These are phyloP conservation scores for Tetranychus cinnabarinus DNA, from an alignment of 1,140 invertebrate species.

Conservation along the genomic window DNA sequence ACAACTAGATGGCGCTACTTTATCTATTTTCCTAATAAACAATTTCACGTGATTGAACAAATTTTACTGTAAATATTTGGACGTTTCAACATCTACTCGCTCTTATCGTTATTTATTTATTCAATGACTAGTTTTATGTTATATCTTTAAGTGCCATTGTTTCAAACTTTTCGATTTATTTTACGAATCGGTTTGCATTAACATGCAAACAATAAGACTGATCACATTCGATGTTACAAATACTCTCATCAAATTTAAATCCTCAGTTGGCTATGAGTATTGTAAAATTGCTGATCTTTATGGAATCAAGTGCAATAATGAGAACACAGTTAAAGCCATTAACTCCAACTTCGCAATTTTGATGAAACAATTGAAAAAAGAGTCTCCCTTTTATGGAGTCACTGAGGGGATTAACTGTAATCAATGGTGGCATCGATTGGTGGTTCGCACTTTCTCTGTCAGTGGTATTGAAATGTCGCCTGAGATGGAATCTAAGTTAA, in stretches of 20 bases:
- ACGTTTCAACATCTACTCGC: no score
- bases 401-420: slow-evolving; percentile 39
- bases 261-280: slow-evolving; percentile 46
- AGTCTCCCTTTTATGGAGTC: slow-evolving; percentile 56
- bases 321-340: slow-evolving; percentile 31
- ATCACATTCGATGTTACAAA: slow-evolving; percentile 69
- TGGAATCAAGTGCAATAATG: slow-evolving; percentile 28
- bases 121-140: no score
- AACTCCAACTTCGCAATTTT: slow-evolving; percentile 30
- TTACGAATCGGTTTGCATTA: no score
- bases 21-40: no score
- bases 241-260: slow-evolving; percentile 44
- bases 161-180: no score
- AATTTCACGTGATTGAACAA: no score
- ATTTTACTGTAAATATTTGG: no score
- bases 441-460: slow-evolving; percentile 33
- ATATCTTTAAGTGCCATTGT: no score
- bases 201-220: not conserved
- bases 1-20: no score
- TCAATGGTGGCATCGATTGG: slow-evolving; percentile 51
- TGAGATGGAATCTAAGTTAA: slow-evolving; percentile 21
- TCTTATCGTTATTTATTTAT: no score
- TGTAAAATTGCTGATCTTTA: slow-evolving; percentile 35
- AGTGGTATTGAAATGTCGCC: slow-evolving; percentile 14
- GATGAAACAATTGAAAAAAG: slow-evolving; percentile 31